A percentile compares a stretch with the other conserved stretches of the same genome.
Evolutionary conservation across 2,797 vertebrate species (phyloP).

Genomic region (Oophaga sylvatica): DNA sequence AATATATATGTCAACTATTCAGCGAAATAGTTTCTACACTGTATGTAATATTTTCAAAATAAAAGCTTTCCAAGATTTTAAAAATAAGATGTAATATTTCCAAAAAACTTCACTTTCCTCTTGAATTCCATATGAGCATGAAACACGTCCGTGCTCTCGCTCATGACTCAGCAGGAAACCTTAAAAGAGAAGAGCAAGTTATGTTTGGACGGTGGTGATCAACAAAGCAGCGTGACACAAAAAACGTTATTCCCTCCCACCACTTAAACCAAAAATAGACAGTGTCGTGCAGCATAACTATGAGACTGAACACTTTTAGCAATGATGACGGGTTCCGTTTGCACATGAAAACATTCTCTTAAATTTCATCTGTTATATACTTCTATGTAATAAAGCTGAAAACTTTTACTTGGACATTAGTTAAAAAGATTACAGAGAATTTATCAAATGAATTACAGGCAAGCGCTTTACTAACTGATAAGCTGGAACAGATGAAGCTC

Average conservation of each 20-base stretch:
- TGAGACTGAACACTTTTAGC: neutral
- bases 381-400: neutral
- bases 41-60: neutral
- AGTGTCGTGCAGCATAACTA: conserved; percentile 30
- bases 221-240: conserved; percentile 44
- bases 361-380: neutral
- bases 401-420: conserved; percentile 22
- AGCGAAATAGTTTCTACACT: neutral
- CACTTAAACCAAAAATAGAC: conserved; percentile 49
- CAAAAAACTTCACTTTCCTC: neutral
- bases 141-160: neutral
- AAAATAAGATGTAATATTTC: neutral
- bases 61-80: neutral
- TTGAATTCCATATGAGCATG: neutral
- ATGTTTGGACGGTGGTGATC: conserved; percentile 30
- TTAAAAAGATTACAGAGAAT: conserved; percentile 16
- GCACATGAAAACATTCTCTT: conserved; percentile 21
- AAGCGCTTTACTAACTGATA: conserved; percentile 20
- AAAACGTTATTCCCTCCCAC: conserved; percentile 40
- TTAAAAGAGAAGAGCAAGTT: conserved; percentile 41
- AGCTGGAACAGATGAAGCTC: conserved; percentile 9
- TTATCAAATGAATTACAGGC: conserved; percentile 14
- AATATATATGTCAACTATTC: neutral
- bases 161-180: conserved; percentile 22
- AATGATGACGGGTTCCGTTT: neutral